Evolutionary conservation across 2,797 vertebrate genomes (phyloP).

Genomic region (Sternotherus odoratus): DNA sequence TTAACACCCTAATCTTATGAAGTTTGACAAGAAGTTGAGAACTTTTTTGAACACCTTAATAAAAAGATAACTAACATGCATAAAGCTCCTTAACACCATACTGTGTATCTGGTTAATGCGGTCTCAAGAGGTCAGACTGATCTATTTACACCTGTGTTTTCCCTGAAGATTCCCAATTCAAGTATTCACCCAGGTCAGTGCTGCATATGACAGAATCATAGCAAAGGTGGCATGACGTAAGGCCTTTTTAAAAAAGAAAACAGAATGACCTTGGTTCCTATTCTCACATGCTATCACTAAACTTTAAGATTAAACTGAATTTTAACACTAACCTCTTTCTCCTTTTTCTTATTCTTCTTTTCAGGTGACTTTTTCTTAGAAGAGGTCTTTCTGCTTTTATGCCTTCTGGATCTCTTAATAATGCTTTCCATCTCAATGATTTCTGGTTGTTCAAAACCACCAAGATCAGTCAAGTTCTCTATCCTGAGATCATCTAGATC

Average conservation of each 20-base stretch:
- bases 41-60: background rate
- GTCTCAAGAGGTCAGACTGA: background rate
- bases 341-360: slow-evolving; percentile 32
- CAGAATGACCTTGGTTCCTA: fast-evolving
- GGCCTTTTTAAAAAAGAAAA: background rate
- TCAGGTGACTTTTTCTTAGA: slow-evolving; percentile 30
- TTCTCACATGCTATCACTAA: background rate
- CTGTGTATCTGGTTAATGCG: no score
- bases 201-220: background rate
- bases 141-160: fast-evolving
- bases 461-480: background rate
- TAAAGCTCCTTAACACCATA: background rate
- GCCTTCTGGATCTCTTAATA: slow-evolving; percentile 33
- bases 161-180: background rate
- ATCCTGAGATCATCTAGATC: background rate
- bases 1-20: no score
- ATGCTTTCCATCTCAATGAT: slow-evolving; percentile 10
- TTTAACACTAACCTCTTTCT: slow-evolving; percentile 56
- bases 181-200: background rate
- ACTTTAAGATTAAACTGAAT: background rate
- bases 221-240: background rate
- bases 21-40: no score
- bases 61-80: background rate
- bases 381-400: slow-evolving; percentile 2
- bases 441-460: background rate